Evolutionary conservation across 1,140 invertebrate species (phyloP).

Genomic region (Lordiphosa clarofinis): DNA sequence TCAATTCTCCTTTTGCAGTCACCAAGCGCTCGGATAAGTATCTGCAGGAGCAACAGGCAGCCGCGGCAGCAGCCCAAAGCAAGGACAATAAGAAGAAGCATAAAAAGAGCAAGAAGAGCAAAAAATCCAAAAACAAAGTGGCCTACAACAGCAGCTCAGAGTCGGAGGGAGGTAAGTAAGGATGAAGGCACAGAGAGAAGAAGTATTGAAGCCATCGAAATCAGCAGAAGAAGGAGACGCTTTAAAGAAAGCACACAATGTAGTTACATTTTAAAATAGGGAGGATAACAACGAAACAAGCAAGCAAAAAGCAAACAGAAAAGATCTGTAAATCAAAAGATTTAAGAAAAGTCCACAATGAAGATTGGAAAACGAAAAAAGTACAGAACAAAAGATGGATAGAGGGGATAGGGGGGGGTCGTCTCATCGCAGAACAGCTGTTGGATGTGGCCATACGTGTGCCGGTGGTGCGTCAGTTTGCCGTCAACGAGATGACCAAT

Average conservation of each 20-base stretch:
- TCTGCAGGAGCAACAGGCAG: conserved; percentile 82
- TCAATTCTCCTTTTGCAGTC: conserved; percentile 54
- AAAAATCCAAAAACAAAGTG: conserved; percentile 81
- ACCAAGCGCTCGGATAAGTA: conserved; percentile 90
- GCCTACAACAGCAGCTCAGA: conserved; percentile 80
- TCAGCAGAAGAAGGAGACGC: no score
- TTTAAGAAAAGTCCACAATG: no score
- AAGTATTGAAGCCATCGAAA: no score
- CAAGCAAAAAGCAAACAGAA: no score
- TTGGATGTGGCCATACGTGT: conserved; percentile 98
- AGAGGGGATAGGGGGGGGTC: no score
- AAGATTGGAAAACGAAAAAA: no score
- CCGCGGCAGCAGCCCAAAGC: conserved; percentile 44
- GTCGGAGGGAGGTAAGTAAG: conserved; percentile 81
- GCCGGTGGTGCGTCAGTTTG: conserved; percentile 94
- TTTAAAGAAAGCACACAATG: no score
- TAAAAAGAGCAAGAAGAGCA: conserved; percentile 83
- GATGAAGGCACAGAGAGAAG: no score
- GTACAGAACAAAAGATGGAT: no score
- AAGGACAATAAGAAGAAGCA: conserved; percentile 84
- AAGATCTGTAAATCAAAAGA: no score
- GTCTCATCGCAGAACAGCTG: conserved; percentile 94
- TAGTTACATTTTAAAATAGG: no score
- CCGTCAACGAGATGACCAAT: conserved; percentile 93
- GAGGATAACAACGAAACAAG: no score